These are phyloP conservation scores for Melanotaenia nigrans DNA, from an alignment of 2,797 vertebrate genomes.

Conservation along the genomic window DNA sequence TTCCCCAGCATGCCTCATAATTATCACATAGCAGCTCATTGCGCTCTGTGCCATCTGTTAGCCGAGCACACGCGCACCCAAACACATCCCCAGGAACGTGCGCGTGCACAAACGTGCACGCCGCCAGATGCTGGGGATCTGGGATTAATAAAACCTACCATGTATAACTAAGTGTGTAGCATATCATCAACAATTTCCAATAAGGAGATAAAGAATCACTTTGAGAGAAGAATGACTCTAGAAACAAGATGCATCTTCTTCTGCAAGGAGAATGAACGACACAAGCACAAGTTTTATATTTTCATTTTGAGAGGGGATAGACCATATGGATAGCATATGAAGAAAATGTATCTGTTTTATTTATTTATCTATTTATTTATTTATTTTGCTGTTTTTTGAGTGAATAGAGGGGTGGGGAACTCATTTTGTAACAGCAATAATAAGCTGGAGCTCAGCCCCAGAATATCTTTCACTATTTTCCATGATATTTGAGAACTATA, in stretches of 20 bases:
- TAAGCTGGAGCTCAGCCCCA: neutral
- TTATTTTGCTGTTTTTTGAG: neutral
- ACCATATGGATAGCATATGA: too few relatives aligned
- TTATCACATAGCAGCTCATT: conserved; percentile 81
- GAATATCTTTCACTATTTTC: neutral
- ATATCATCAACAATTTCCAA: conserved; percentile 63
- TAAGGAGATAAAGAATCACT: conserved; percentile 43
- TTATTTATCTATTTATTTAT: neutral
- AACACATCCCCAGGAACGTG: conserved; percentile 7
- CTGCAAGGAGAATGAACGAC: neutral
- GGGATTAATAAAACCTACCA: conserved; percentile 58
- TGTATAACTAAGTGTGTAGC: conserved; percentile 61
- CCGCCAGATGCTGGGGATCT: conserved; percentile 58
- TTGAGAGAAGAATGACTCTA: conserved; percentile 13
- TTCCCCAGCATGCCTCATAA: conserved; percentile 74
- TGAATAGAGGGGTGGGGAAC: neutral
- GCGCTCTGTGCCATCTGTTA: conserved; percentile 80
- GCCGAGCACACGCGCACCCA: conserved; percentile 30
- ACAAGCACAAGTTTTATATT: neutral
- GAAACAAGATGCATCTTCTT: neutral
- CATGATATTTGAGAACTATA: conserved; percentile 4
- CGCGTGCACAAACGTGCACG: conserved; percentile 29
- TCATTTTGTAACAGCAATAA: neutral
- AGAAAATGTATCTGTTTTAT: neutral
- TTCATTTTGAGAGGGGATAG: neutral